Percentiles rank a stretch among this genome's conserved stretches.
These are phyloP conservation scores for Eudasyphora cyanicolor DNA, from an alignment of 2,888 invertebrate genomes.

Conservation along the genomic window DNA sequence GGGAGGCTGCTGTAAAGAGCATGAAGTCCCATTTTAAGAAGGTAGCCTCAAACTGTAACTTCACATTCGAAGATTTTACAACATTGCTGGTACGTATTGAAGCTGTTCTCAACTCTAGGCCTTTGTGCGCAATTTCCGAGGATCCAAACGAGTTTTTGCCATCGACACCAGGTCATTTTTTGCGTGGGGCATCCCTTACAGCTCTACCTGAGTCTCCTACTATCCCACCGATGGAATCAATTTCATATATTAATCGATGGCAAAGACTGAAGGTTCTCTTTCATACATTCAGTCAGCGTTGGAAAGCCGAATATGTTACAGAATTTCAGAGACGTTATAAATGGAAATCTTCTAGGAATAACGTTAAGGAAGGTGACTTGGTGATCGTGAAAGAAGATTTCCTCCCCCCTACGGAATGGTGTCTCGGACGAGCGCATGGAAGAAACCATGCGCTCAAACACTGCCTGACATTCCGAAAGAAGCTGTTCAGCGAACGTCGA, in stretches of 20 bases:
- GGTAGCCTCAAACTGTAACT: too few relatives aligned
- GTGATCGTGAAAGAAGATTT: constrained; percentile 36
- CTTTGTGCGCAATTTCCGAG: background rate
- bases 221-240: background rate
- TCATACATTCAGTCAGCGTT: background rate
- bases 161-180: background rate
- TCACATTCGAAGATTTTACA: constrained; percentile 53
- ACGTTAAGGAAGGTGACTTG: background rate
- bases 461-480: too few relatives aligned
- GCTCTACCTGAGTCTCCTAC: background rate
- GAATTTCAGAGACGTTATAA: background rate
- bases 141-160: too few relatives aligned
- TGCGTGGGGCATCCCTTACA: too few relatives aligned
- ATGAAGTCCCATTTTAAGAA: constrained; percentile 46
- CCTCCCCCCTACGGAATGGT: constrained; percentile 35
- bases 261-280: too few relatives aligned
- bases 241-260: background rate
- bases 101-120: constrained; percentile 35
- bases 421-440: constrained; percentile 6
- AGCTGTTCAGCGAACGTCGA: background rate
- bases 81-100: background rate
- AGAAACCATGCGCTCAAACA: too few relatives aligned
- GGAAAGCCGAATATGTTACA: background rate
- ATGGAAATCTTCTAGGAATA: background rate
- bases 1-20: too few relatives aligned